phyloP scores from a whole-genome alignment of 2,888 invertebrate genomes.

The Leptopilina myrica region DNA sequence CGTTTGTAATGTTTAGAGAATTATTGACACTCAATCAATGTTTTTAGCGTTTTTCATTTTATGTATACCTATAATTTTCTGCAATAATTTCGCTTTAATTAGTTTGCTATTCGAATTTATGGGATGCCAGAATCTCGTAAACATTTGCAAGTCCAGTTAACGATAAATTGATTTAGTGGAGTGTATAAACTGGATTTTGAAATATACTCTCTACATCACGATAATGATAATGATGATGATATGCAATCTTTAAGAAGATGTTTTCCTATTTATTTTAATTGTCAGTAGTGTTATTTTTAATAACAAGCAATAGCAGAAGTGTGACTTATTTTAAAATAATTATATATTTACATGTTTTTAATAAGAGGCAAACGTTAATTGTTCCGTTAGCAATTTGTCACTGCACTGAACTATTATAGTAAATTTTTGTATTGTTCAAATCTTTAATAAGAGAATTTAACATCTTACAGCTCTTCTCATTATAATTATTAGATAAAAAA shows the following conservation, averaged over 20 bases:
- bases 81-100: slow-evolving; percentile 6
- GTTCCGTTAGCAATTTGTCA: too few species aligned
- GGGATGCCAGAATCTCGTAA: slow-evolving; percentile 9
- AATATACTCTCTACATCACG: background rate
- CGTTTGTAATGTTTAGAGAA: background rate
- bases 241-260: background rate
- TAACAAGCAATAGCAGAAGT: slow-evolving; percentile 8
- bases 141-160: background rate
- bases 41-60: background rate
- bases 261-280: background rate
- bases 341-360: background rate
- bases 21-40: background rate
- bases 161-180: slow-evolving; percentile 25
- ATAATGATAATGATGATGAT: background rate
- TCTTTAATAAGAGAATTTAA: too few species aligned
- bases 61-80: background rate
- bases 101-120: background rate
- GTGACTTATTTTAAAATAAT: background rate
- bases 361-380: too few species aligned
- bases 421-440: too few species aligned
- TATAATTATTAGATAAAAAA: too few species aligned
- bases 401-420: too few species aligned
- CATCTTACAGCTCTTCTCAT: too few species aligned
- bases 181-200: background rate
- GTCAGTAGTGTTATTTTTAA: background rate